phyloP scores from a whole-genome alignment of 2,888 invertebrate genomes.

The Eucera pruinosa region DNA sequence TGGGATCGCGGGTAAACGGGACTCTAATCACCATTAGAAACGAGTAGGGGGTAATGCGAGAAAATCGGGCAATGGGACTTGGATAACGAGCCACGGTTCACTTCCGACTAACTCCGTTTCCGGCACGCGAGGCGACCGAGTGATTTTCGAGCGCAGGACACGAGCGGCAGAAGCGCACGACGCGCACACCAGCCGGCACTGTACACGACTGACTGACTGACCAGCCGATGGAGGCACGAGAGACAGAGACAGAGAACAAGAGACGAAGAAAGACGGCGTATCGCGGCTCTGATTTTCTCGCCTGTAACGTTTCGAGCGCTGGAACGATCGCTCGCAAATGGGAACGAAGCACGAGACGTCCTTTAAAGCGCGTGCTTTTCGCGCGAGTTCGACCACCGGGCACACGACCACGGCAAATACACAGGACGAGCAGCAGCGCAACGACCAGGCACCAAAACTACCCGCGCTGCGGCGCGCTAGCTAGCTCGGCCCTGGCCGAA shows the following conservation, averaged over 20 bases:
- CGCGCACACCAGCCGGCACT: constrained; percentile 62
- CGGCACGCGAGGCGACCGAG: background rate
- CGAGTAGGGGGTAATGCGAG: background rate
- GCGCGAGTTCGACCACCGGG: constrained; percentile 38
- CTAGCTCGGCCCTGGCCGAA: constrained; percentile 9
- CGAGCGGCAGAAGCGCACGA: constrained; percentile 42
- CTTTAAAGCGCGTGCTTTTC: constrained; percentile 43
- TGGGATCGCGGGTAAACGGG: no score
- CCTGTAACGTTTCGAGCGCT: no score
- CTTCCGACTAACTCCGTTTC: constrained; percentile 4
- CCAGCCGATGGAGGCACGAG: constrained; percentile 23
- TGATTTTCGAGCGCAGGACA: constrained; percentile 19
- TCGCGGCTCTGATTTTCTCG: constrained; percentile 17
- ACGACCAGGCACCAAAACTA: constrained; percentile 47
- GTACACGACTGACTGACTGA: constrained; percentile 62
- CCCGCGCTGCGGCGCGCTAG: constrained; percentile 60
- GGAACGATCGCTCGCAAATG: no score
- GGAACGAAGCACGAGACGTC: constrained; percentile 35
- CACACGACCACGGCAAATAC: constrained; percentile 33
- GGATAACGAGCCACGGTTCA: constrained; percentile 5
- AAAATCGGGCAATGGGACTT: background rate
- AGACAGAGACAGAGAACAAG: constrained; percentile 11
- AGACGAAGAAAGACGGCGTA: background rate
- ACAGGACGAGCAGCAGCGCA: constrained; percentile 21
- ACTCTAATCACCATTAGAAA: background rate